phyloP scores from a whole-genome alignment of 2,797 vertebrate species.

The Centropyge bicolor region DNA sequence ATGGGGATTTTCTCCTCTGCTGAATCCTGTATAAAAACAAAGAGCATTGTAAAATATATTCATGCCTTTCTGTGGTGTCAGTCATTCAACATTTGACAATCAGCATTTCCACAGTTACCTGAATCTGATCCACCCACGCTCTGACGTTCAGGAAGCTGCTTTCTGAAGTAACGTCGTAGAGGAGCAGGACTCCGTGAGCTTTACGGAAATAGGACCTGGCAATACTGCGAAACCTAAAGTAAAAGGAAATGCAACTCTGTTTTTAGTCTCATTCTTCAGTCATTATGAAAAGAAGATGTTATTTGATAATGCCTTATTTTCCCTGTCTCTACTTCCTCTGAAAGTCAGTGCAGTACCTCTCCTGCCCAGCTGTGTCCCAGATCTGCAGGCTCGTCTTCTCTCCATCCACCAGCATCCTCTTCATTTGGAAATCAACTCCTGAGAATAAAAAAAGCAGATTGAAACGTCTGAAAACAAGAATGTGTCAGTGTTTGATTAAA shows the following conservation, averaged over 20 bases:
- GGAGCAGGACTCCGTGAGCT: constrained; percentile 84
- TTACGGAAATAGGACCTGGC: constrained; percentile 86
- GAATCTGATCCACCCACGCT: constrained; percentile 87
- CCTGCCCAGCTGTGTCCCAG: constrained; percentile 88
- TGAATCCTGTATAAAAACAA: constrained; percentile 76
- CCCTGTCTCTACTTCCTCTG: background rate
- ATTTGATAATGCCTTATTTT: background rate
- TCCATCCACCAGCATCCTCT: constrained; percentile 87
- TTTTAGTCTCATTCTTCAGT: constrained; percentile 14
- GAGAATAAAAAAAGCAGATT: constrained; percentile 20
- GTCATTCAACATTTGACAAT: background rate
- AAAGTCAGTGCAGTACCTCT: constrained; percentile 73
- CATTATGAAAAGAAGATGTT: background rate
- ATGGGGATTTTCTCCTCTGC: constrained; percentile 73
- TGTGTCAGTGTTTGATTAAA: background rate
- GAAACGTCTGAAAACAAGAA: constrained; percentile 9
- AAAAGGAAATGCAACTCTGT: background rate
- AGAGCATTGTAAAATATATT: background rate
- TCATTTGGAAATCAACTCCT: constrained; percentile 89
- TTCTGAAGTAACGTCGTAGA: constrained; percentile 86
- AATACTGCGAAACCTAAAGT: constrained; percentile 84
- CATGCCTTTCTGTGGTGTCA: background rate
- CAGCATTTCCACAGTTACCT: constrained; percentile 65
- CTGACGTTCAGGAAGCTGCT: constrained; percentile 85
- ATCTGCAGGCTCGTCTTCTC: constrained; percentile 85